Percentiles rank a stretch among this genome's conserved stretches.
phyloP scores from a whole-genome alignment of 2,113 vertebrate species.

The Platichthys flesus region DNA sequence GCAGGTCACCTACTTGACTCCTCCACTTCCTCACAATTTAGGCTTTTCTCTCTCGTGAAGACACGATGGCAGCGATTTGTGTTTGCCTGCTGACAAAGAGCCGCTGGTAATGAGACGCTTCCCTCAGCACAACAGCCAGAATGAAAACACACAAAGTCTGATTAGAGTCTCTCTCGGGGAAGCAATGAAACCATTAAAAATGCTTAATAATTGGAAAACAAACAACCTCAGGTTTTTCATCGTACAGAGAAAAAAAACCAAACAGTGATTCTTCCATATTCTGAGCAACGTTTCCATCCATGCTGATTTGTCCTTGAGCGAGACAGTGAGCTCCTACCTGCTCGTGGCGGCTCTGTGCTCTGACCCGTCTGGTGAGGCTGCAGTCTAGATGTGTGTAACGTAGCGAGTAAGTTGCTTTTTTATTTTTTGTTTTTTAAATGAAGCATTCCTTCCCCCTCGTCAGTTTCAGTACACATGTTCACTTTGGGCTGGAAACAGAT shows the following conservation, averaged over 20 bases:
- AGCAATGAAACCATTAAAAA: constrained; percentile 32
- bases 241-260: constrained; percentile 19
- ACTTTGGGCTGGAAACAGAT: constrained; percentile 23
- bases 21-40: no score
- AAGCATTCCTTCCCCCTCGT: constrained; percentile 16
- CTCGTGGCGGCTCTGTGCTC: constrained; percentile 33
- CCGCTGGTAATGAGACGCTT: background rate
- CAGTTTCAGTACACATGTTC: constrained; percentile 31
- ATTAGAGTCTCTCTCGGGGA: constrained; percentile 26
- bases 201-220: constrained; percentile 24
- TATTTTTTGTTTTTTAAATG: background rate
- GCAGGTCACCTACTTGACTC: no score
- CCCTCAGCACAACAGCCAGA: constrained; percentile 2
- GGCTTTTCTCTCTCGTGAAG: no score
- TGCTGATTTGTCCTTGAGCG: constrained; percentile 51
- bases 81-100: constrained; percentile 8
- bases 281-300: constrained; percentile 10
- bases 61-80: no score
- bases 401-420: background rate
- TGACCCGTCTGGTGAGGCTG: constrained; percentile 41
- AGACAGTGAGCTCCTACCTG: constrained; percentile 46
- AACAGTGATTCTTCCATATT: constrained; percentile 31
- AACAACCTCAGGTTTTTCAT: constrained; percentile 37
- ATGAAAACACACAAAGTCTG: constrained; percentile 46
- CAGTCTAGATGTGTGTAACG: constrained; percentile 9